phyloP scores from a whole-genome alignment of 2,888 invertebrate species.

The Caenorhabditis wallacei region DNA sequence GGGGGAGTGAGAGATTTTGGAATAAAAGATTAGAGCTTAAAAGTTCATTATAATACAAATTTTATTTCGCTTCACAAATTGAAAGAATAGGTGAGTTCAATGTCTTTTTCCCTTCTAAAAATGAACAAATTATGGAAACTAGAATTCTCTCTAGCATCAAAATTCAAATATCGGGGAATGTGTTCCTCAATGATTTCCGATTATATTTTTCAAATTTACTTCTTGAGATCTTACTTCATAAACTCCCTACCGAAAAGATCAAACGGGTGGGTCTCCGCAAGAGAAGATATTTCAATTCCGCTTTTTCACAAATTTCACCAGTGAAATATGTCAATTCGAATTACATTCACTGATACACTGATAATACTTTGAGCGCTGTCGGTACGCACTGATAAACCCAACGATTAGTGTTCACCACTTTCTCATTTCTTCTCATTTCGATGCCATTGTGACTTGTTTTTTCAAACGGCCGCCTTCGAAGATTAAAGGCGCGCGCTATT shows the following conservation, averaged over 20 bases:
- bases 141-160: too few species aligned
- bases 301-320: background rate
- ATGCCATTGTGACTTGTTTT: background rate
- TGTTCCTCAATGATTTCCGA: too few species aligned
- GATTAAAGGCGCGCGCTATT: slow-evolving; percentile 54
- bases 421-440: background rate
- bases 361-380: slow-evolving; percentile 50
- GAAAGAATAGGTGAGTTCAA: too few species aligned
- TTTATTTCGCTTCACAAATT: too few species aligned
- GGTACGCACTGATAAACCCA: slow-evolving; percentile 40
- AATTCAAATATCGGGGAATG: too few species aligned
- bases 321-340: slow-evolving; percentile 32
- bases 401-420: slow-evolving; percentile 38
- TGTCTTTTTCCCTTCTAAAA: background rate
- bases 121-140: too few species aligned
- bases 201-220: too few species aligned
- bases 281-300: slow-evolving; percentile 4
- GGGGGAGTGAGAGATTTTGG: too few species aligned
- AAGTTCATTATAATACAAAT: too few species aligned
- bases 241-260: too few species aligned
- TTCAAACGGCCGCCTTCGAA: slow-evolving; percentile 32
- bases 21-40: too few species aligned
- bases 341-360: slow-evolving; percentile 37
- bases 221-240: too few species aligned
- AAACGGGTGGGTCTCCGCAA: background rate